Evolutionary conservation across 1,140 invertebrate genomes (phyloP).

Genomic region (Campoletis sonorensis): DNA sequence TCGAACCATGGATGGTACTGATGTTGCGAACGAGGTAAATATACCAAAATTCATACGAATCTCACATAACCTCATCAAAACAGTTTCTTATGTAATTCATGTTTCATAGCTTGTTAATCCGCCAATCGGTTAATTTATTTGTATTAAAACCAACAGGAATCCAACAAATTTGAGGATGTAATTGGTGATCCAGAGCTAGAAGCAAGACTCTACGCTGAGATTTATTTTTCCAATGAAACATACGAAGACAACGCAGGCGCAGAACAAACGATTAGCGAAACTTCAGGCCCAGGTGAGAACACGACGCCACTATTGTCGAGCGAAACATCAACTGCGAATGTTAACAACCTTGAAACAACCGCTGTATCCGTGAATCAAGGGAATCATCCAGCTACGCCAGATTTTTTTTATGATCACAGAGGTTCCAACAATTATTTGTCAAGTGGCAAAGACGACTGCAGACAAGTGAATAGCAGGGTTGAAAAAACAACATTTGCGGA

Average conservation of each 20-base stretch:
- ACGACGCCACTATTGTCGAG: not conserved
- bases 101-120: not conserved
- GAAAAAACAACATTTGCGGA: not conserved
- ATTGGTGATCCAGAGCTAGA: slow-evolving; percentile 59
- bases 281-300: not conserved
- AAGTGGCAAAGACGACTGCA: not conserved
- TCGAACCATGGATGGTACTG: slow-evolving; percentile 1
- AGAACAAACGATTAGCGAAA: not conserved
- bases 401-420: not conserved
- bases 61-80: not conserved
- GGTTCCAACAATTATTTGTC: not conserved
- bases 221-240: slow-evolving; percentile 62
- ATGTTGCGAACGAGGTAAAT: slow-evolving; percentile 21
- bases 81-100: slow-evolving; percentile 16
- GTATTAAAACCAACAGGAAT: not conserved
- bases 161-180: slow-evolving; percentile 50
- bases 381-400: not conserved
- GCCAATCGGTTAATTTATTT: not conserved
- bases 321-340: not conserved
- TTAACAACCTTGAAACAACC: not conserved
- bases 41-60: not conserved
- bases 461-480: no score
- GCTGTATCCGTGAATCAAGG: not conserved
- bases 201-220: slow-evolving; percentile 62
- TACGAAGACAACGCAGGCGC: slow-evolving; percentile 34